A percentile compares a stretch with the other conserved stretches of the same genome.
These are phyloP conservation scores for Drosophila rellima DNA, from an alignment of 2,888 invertebrate genomes.

Conservation along the genomic window DNA sequence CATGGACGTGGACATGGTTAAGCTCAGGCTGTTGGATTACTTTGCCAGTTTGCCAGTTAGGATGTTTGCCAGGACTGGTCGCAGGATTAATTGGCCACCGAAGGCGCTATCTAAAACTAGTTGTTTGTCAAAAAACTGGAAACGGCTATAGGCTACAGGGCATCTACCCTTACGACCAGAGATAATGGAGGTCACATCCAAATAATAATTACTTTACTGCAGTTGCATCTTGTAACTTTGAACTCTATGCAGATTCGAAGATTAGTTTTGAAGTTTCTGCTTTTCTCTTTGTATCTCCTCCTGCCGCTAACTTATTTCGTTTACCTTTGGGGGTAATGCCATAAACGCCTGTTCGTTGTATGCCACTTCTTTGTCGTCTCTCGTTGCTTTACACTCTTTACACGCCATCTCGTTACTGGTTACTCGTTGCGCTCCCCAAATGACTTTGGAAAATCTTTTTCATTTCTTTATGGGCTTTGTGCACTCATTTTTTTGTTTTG, in stretches of 20 bases:
- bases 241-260: conserved; percentile 6
- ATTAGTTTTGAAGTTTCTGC: neutral
- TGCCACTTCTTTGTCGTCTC: conserved; percentile 11
- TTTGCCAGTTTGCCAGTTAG: conserved; percentile 22
- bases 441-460: conserved; percentile 70
- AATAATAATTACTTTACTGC: conserved; percentile 15
- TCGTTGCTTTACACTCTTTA: conserved; percentile 13
- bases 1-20: conserved; percentile 6
- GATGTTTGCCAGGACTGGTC: neutral
- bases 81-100: conserved; percentile 57
- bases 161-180: neutral
- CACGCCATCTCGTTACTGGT: conserved; percentile 1
- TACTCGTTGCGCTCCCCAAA: conserved; percentile 41
- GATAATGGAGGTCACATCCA: conserved; percentile 10
- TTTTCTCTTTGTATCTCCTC: neutral
- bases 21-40: conserved; percentile 20
- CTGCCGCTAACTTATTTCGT: neutral
- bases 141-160: too few relatives aligned
- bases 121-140: conserved; percentile 52
- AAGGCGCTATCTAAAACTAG: conserved; percentile 37
- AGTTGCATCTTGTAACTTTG: neutral
- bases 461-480: conserved; percentile 51
- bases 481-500: conserved; percentile 8
- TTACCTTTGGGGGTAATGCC: conserved; percentile 7
- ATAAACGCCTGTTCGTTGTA: conserved; percentile 30